Evolutionary conservation across 2,797 vertebrate species (phyloP), one percentile per base, ranked within the genome.

Genomic region (Pelodytes ibericus): DNA sequence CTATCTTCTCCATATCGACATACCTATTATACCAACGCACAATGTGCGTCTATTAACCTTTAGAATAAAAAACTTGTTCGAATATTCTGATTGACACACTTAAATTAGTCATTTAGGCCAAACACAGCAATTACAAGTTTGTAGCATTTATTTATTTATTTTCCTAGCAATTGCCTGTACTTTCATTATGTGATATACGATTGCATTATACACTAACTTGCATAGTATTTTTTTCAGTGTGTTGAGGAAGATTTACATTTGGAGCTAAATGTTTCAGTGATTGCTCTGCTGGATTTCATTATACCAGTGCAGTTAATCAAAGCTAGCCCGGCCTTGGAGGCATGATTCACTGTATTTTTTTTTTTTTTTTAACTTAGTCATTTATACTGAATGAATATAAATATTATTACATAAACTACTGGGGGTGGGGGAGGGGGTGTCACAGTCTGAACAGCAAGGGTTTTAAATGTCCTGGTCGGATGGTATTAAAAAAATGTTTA

Each of bases 231-330:
- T 90, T 88, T 84, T 83, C 86, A 80, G 82, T 77, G 87, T 88
- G 84, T 89, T 89, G 71, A 68, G 87, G 86, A 89, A 91, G 91
- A 92, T 92, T 94, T 92, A 93, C 89, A 90, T 90, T 89, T 87
- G 82, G 81, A 89, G 80, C 82, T 91, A 91, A 94, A 93, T 90
- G 90, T 90, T 91, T 90, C 88, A 88, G 87, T 91, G 90, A 92
- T 91, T 92, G 90, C 89, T 91, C 86, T 90, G 89, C 89, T 90
- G 88, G 86, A 88, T 92, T 92, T 92, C 88, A 92, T 93, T 92
- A 91, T 84, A 81, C 82, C 72, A 75, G 84, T 82, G 81, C 86
- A 90, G 89, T 93, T 93, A 93, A 93, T 93, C 92, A 92, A 91
- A 92, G 87, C 83, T 90, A 87, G 88, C 82, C 87, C 81, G 71